A percentile compares a stretch with the other conserved stretches of the same genome.
Conservation (phyloP, 2,888 invertebrate species). For the Empis stercorea region DNA sequence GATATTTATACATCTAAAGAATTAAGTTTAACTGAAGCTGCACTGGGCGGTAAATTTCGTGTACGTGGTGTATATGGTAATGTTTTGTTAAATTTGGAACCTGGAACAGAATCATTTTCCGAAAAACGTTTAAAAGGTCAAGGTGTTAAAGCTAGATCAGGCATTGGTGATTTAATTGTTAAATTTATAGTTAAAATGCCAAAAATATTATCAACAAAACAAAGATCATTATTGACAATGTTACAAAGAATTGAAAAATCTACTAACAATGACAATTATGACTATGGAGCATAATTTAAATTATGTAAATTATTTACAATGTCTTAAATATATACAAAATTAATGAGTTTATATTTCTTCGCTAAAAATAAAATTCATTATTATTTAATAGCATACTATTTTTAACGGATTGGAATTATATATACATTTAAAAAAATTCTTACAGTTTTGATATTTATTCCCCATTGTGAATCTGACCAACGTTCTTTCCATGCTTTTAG, state of each 20-base stretch:
- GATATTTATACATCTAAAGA: conserved; percentile 25
- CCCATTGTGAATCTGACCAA: conserved; percentile 94
- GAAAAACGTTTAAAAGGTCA: conserved; percentile 18
- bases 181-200: conserved; percentile 29
- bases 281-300: too few relatives aligned
- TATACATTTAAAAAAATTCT: conserved; percentile 13
- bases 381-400: too few relatives aligned
- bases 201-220: conserved; percentile 24
- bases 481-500: conserved; percentile 80
- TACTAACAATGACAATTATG: conserved; percentile 16
- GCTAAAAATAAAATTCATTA: too few relatives aligned
- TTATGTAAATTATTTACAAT: too few relatives aligned
- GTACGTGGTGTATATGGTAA: conserved; percentile 27
- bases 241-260: conserved; percentile 26
- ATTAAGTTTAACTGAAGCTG: conserved; percentile 26
- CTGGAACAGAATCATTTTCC: conserved; percentile 29
- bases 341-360: too few relatives aligned
- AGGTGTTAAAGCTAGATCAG: conserved; percentile 21
- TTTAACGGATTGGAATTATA: too few relatives aligned
- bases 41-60: conserved; percentile 26
- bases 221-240: conserved; percentile 26
- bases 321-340: too few relatives aligned
- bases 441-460: conserved; percentile 88
- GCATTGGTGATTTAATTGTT: conserved; percentile 26
- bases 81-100: conserved; percentile 22